Evolutionary conservation across 1,140 invertebrate species (phyloP), one percentile per base, ranked within the genome.

Genomic region (Stegodyphus mimosarum): DNA sequence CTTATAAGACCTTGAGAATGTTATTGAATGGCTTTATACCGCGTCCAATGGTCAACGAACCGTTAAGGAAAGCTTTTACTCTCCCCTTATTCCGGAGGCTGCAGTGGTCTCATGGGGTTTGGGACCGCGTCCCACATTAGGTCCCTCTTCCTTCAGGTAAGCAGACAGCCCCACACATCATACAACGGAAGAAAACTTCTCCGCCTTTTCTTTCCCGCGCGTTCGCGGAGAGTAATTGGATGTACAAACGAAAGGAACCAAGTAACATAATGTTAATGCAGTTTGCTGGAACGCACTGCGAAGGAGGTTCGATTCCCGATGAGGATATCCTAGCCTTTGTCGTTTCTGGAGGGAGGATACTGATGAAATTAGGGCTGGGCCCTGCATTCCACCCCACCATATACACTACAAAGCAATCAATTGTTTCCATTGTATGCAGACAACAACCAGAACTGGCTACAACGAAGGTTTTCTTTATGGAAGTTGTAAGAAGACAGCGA

Each of bases 231-330:
- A 53, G 79, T 83, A 83, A 83, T 83, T 83, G 79, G 70, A 83
- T 83, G 79, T 72, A 53, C 79, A 83, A 83, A 83, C 79, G 64
- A 52, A 15, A 51, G 63, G 79, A 63, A 66, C 52, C 55, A 33
- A 60, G 79, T 74, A 73, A 63, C 79, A 74, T 66, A 50, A 64
- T 49, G 79, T 66, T 83, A 83, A 83, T 74, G 60, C 70, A 67
- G 79, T 83, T 83, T 83, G 55, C 66, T 18, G 51, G 50, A 72
- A 52, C n/a, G 66, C 55, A 71, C 13, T 52, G 79, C 18, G 50
- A 72, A 51, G 74, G 55, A 49, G 79, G 73, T 83, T 83, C 79
- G 79, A 83, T 83, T 73, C 79, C 70, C 70, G 79, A 83, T 83
- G 70, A 72, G 78, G 76, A 33, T 18, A 67, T 78, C 67, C 76